Evolutionary conservation across 2,888 invertebrate species (phyloP).

Genomic region (Cinara cedri): DNA sequence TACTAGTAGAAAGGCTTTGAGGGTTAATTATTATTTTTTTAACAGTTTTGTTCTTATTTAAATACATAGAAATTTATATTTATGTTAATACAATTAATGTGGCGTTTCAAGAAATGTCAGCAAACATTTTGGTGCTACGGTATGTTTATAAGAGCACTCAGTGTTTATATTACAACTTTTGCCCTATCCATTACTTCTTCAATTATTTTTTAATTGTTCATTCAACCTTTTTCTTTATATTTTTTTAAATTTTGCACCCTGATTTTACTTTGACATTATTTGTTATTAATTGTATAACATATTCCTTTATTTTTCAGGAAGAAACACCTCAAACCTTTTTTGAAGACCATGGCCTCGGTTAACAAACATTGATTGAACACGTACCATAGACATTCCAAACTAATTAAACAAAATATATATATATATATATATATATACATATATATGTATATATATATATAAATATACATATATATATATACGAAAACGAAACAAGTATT

Average conservation of each 20-base stretch:
- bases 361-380: conserved; percentile 27
- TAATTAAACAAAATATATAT: conserved; percentile 10
- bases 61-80: conserved; percentile 21
- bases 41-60: conserved; percentile 41
- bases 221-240: conserved; percentile 31
- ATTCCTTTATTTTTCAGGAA: conserved; percentile 80
- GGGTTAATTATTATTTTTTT: conserved; percentile 34
- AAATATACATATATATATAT: background rate
- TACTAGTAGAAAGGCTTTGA: conserved; percentile 14
- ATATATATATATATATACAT: background rate
- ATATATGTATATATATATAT: background rate
- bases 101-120: conserved; percentile 50
- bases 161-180: conserved; percentile 50
- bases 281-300: conserved; percentile 57
- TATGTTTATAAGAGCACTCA: conserved; percentile 54
- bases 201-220: conserved; percentile 49
- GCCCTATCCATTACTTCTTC: conserved; percentile 32
- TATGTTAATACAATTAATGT: conserved; percentile 40
- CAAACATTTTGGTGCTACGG: conserved; percentile 52
- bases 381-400: conserved; percentile 48
- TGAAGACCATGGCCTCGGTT: conserved; percentile 97
- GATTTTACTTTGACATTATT: conserved; percentile 15
- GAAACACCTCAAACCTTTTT: conserved; percentile 99
- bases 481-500: conserved; percentile 26
- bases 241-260: conserved; percentile 61